phyloP scores from a whole-genome alignment of 1,140 invertebrate species.

The Schlechtendalia chinensis region DNA sequence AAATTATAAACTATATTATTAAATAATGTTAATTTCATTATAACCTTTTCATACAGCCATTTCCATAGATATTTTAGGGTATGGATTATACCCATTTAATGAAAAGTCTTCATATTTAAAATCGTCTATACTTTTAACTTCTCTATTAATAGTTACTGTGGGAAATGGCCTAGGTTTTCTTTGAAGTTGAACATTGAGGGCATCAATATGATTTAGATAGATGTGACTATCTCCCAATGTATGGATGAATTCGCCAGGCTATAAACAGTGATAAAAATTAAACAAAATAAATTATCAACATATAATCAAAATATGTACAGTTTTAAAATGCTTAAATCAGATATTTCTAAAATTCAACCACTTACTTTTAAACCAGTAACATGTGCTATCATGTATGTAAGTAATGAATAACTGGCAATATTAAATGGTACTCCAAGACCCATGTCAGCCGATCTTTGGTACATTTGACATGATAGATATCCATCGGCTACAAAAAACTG shows the following conservation, averaged over 20 bases:
- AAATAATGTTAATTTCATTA: constrained; percentile 15
- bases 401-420: constrained; percentile 93
- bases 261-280: constrained; percentile 5
- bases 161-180: constrained; percentile 83
- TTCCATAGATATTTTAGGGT: constrained; percentile 89
- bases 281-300: not conserved
- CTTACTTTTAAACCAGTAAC: constrained; percentile 77
- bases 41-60: constrained; percentile 82
- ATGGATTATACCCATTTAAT: constrained; percentile 82
- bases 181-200: constrained; percentile 79
- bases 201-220: constrained; percentile 88
- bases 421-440: constrained; percentile 98
- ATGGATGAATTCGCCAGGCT: constrained; percentile 93
- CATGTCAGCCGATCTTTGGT: constrained; percentile 97
- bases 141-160: constrained; percentile 70
- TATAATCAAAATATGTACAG: too few relatives aligned
- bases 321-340: not conserved
- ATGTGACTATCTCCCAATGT: constrained; percentile 96
- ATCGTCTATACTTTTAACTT: constrained; percentile 79
- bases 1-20: too few relatives aligned
- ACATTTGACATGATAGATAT: constrained; percentile 85
- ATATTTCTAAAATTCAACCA: not conserved
- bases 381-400: constrained; percentile 96
- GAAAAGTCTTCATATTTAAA: constrained; percentile 89
- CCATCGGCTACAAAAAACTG: constrained; percentile 93